Conservation (phyloP, 2,888 invertebrate species). For the Carcina quercana region DNA sequence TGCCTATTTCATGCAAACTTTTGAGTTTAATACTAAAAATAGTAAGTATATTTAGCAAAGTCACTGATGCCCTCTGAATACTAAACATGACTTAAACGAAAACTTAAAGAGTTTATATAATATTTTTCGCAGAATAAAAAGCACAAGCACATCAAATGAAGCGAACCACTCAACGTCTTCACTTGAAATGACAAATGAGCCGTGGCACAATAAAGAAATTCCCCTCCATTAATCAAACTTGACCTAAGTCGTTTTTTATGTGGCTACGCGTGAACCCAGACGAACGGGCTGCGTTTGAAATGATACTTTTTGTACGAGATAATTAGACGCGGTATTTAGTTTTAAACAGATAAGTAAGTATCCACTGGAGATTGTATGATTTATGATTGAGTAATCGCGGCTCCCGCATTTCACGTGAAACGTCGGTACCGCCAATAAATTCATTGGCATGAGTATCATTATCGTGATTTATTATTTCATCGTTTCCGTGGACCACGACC, state of each 20-base stretch:
- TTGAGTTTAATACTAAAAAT: background rate
- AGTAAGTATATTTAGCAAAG: background rate
- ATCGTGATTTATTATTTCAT: conserved; percentile 58
- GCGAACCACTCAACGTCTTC: conserved; percentile 21
- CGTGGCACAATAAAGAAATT: conserved; percentile 29
- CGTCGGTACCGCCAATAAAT: conserved; percentile 25
- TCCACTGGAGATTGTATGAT: conserved; percentile 4
- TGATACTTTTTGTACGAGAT: background rate
- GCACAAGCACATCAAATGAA: conserved; percentile 26
- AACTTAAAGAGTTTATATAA: conserved; percentile 1
- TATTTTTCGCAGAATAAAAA: conserved; percentile 17
- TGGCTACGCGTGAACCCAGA: conserved; percentile 7
- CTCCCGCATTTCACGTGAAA: conserved; percentile 10
- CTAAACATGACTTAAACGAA: no score
- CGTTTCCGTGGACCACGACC: conserved; percentile 48
- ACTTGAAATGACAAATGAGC: conserved; percentile 32
- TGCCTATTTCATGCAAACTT: background rate
- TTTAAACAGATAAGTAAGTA: background rate
- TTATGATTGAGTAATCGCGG: conserved; percentile 10
- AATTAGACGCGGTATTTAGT: background rate
- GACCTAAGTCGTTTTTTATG: conserved; percentile 19
- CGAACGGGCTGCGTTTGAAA: background rate
- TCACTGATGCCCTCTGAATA: no score
- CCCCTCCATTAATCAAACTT: conserved; percentile 35
- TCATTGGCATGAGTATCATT: conserved; percentile 35